Conservation (phyloP, 2,797 vertebrate species). For the Toxotes lorentzi region DNA sequence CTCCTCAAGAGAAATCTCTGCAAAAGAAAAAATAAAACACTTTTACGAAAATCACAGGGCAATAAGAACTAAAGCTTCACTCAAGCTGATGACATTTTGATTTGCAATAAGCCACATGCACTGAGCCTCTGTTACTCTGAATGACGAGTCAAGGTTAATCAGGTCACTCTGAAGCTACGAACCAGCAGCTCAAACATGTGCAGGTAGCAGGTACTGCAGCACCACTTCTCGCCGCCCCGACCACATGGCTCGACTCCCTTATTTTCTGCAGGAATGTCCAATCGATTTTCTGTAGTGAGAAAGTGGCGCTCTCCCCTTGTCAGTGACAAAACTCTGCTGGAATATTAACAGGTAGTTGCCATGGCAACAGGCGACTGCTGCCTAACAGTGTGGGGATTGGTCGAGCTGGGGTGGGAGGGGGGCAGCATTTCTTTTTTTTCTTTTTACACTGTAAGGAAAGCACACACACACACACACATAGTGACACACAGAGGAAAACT, state of each 20-base stretch:
- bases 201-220: conserved; percentile 1
- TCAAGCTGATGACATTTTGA: conserved; percentile 15
- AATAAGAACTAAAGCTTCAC: not conserved
- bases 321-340: conserved; percentile 79
- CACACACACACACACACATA: not conserved
- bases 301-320: conserved; percentile 64
- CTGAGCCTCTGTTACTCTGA: not conserved
- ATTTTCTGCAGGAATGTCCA: conserved; percentile 80
- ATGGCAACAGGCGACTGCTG: conserved; percentile 85
- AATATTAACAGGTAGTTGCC: conserved; percentile 88
- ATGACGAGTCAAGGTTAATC: conserved; percentile 48
- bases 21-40: not conserved
- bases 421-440: not conserved
- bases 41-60: conserved; percentile 15
- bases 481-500: conserved; percentile 17
- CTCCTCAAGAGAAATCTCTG: conserved; percentile 21
- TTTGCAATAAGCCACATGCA: not conserved
- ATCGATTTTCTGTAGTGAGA: conserved; percentile 76
- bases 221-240: not conserved
- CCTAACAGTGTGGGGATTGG: conserved; percentile 77
- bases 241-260: conserved; percentile 30
- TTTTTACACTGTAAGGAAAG: conserved; percentile 56
- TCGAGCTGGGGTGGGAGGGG: no score
- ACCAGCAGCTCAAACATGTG: not conserved
- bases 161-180: conserved; percentile 18